Evolutionary conservation across 2,888 invertebrate species (phyloP), one percentile per base, ranked within the genome.

Genomic region (Drosophila ochracea): DNA sequence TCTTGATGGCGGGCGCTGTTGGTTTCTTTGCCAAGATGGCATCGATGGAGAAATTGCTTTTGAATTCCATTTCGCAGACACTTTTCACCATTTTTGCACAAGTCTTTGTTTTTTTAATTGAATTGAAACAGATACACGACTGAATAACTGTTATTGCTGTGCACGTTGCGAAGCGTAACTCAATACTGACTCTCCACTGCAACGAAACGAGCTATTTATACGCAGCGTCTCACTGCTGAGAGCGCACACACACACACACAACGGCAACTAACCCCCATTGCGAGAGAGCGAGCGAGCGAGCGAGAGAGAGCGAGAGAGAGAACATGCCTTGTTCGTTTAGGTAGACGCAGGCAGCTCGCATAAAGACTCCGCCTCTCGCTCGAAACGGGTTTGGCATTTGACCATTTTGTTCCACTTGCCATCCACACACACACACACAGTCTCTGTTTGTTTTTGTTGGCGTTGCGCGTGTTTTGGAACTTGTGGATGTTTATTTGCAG

Each of bases 11-110:
- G 49, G 79, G 70, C 9, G 65, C 55, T 62, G 76, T 62, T 53
- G 78, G 83, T 68, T 68, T 91, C 66, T 97, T 96, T 28, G 97
- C 96, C 61, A 97, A 94, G 80, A 97, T 95, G 89, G 96, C 96
- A 91, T 96, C 96, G 92, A 97, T 97, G 90, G 96, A 96, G 94
- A 97, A 97, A 92, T 95, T 96, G 91, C 96, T 96, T 94, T 95
- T 96, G 78, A 92, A 92, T 78, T 92, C 92, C 89, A 93, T 91
- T 78, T 91, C 86, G 68, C 84, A 87, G 75, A 92, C 90, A 85
- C 88, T 91, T 90, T 91, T 91, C 65, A 92, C 92, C 93, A 93
- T 92, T 81, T 73, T 92, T 59, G 30, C 21, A 67, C 21, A 67
- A 67, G 64, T 67, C n/a, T 59, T 66, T 41, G 33, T 21, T 31